Base-by-base conservation (phyloP, 2,888 invertebrate genomes). In the Adela reaumurella region DNA sequence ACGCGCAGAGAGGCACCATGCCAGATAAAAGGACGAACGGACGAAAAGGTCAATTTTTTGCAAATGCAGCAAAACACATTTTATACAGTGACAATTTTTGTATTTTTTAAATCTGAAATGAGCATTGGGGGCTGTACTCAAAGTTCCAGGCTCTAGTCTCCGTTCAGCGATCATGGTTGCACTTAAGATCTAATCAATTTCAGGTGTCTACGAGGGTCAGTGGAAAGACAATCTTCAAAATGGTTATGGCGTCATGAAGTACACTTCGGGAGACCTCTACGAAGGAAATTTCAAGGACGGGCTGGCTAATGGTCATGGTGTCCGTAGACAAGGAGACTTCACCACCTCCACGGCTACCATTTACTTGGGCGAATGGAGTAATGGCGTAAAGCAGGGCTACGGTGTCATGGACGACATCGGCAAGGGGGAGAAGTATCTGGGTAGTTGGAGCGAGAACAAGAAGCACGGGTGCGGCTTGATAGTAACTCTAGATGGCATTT, bases 271-370 rank as follows among this genome's bases (percentile, higher is more conserved):
- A 3, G 92, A 92, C 61, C 74, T 89, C 16, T 95, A 94, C 62
- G 90, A 92, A 60, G 95, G 95, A 0, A 87, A 89, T 63, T 94
- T 94, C 63, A 89, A 89, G 62, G 91, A 94, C 58, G 92, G 93
- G 0, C 74, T 83, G 47, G 86, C 90, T 1, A 89, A 92, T 60
- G 95, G 95, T 0, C 93, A 94, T 62, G 95, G 95, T 0, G 85
- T 89, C 49, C 82, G 89, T 53, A 88, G 87, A 52, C 89, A 90
- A 60, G 92, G 92, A 0, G 87, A 88, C 54, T 90, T 90, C 60
- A 88, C 87, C 49, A 81, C 88, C 1, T 85, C 87, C 1, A 81
- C 85, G 1, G 89, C 90, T 0, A 88, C 88, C 1, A 84, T 92
- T 54, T 95, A 94, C 63, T 90, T 94, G n/a, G 95, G 95, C 1